Evolutionary conservation across 2,888 invertebrate species (phyloP), one percentile per base, ranked within the genome.

Genomic region (Carpatolechia fugitivella): DNA sequence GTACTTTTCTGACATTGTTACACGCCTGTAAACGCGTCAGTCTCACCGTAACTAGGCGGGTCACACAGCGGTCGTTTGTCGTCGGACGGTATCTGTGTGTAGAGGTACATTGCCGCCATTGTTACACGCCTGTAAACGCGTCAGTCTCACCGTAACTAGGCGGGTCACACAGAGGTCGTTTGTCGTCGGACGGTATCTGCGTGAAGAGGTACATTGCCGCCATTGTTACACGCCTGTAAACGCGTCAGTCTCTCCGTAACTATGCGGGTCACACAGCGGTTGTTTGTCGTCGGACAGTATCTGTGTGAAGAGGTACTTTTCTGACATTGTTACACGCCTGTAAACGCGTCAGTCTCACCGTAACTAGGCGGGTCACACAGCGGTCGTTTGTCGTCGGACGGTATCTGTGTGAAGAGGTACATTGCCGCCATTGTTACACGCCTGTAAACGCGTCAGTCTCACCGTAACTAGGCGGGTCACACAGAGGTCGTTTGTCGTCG

Each of bases 271-370:
- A 38, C 81, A 82, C 1, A 88, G 75, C 24, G 83, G 87, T 0
- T 76, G 72, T 63, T 88, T 88, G 68, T 89, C 88, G 47, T 93
- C 93, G 59, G 91, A 88, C 0, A 92, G 91, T 49, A 93, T 72
- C 59, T 91, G 87, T 36, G 92, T 92, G 80, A 93, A 94, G 40
- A 92, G 83, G 68, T 93, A 93, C 56, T 88, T n/a, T n/a, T n/a
- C n/a, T n/a, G n/a, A n/a, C n/a, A n/a, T n/a, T n/a, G n/a, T n/a
- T n/a, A n/a, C n/a, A n/a, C n/a, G n/a, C n/a, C n/a, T n/a, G n/a
- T n/a, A n/a, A n/a, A n/a, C n/a, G n/a, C n/a, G n/a, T n/a, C n/a
- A n/a, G n/a, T n/a, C n/a, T n/a, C n/a, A n/a, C n/a, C n/a, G n/a
- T n/a, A n/a, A n/a, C n/a, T n/a, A n/a, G n/a, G n/a, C n/a, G n/a